Evolutionary conservation across 2,113 vertebrate genomes (phyloP).

Genomic region (Stigmatopora nigra): DNA sequence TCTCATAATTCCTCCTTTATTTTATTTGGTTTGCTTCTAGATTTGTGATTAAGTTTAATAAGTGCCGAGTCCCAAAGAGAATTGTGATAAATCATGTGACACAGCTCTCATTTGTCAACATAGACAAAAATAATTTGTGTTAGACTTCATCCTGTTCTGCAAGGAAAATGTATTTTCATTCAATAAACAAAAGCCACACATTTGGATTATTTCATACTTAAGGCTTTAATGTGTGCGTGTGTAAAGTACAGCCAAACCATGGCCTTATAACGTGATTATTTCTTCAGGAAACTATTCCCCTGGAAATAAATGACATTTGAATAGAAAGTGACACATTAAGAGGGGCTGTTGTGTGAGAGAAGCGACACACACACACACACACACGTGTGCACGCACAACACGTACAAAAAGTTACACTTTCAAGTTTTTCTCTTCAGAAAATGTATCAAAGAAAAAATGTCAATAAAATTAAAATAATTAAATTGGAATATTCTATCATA

Average conservation of each 20-base stretch:
- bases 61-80: not conserved
- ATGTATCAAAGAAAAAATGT: slow-evolving; percentile 33
- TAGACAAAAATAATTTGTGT: not conserved
- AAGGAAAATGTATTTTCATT: not conserved
- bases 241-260: not conserved
- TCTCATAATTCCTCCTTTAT: not conserved
- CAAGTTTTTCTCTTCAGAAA: slow-evolving; percentile 17
- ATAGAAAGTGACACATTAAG: slow-evolving; percentile 41
- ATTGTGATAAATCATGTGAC: not conserved
- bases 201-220: not conserved
- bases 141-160: not conserved
- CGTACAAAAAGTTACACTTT: slow-evolving; percentile 1
- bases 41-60: not conserved
- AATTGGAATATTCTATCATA: not conserved
- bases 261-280: slow-evolving; percentile 30
- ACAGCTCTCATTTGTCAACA: not conserved
- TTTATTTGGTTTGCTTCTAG: not conserved
- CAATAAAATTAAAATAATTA: slow-evolving; percentile 12
- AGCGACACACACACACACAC: slow-evolving; percentile 21
- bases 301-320: slow-evolving; percentile 51
- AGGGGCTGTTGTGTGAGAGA: slow-evolving; percentile 36
- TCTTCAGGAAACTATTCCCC: slow-evolving; percentile 58
- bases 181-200: not conserved
- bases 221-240: not conserved
- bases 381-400: not conserved